Evolutionary conservation across 2,888 invertebrate genomes (phyloP).

Genomic region (Campaea margaritaria): DNA sequence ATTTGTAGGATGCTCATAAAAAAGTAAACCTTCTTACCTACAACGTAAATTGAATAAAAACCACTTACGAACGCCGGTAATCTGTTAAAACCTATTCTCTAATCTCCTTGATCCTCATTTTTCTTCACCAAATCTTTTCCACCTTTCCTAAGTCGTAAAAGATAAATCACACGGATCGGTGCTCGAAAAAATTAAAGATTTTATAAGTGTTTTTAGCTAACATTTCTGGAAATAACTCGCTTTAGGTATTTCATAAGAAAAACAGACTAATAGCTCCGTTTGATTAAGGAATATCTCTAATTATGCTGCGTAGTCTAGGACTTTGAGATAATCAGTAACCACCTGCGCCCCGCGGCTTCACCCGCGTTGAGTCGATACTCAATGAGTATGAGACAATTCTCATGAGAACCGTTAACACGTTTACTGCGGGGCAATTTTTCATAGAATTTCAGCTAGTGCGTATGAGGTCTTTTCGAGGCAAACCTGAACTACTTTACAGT

Average conservation of each 20-base stretch:
- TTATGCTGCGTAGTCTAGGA: too few relatives aligned
- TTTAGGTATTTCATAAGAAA: neutral
- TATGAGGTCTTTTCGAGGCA: too few relatives aligned
- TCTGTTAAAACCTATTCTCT: neutral
- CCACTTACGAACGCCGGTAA: slow-evolving; percentile 1
- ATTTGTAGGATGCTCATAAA: too few relatives aligned
- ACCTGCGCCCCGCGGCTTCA: too few relatives aligned
- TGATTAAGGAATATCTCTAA: neutral
- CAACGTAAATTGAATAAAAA: neutral
- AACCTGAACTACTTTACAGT: too few relatives aligned
- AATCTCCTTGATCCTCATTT: slow-evolving; percentile 6
- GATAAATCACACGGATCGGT: slow-evolving; percentile 14
- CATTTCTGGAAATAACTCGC: neutral
- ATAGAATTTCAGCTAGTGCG: too few relatives aligned
- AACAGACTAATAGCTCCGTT: neutral
- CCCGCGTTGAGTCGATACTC: too few relatives aligned
- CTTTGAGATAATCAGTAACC: too few relatives aligned
- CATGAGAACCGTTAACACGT: too few relatives aligned
- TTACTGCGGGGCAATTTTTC: too few relatives aligned
- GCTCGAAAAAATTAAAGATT: slow-evolving; percentile 23
- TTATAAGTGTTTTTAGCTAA: neutral
- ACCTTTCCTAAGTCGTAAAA: slow-evolving; percentile 5
- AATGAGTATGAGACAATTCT: too few relatives aligned
- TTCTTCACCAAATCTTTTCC: slow-evolving; percentile 14
- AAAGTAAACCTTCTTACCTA: too few relatives aligned